phyloP scores from a whole-genome alignment of 2,113 vertebrate genomes.

The Apus apus region DNA sequence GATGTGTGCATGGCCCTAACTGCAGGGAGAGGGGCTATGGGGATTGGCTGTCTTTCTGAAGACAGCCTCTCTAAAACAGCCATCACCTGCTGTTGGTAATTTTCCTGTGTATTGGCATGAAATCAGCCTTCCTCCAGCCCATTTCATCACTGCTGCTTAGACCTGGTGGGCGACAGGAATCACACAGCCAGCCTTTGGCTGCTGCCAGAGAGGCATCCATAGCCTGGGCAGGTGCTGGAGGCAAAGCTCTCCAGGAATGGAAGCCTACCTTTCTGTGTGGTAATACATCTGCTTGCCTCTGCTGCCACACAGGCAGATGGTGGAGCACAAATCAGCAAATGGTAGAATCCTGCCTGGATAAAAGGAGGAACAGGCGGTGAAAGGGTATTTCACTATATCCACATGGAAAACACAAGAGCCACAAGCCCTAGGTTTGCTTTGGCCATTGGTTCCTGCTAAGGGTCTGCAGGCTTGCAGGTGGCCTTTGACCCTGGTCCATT shows the following conservation, averaged over 20 bases:
- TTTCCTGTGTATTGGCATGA: background rate
- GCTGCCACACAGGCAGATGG: background rate
- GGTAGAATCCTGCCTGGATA: background rate
- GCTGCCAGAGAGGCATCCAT: background rate
- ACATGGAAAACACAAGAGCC: fast-evolving
- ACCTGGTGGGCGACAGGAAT: background rate
- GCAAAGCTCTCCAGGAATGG: background rate
- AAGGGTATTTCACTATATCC: background rate
- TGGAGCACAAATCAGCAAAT: background rate
- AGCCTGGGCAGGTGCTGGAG: background rate
- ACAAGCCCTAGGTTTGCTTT: background rate
- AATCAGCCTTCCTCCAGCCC: background rate
- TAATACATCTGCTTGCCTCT: background rate
- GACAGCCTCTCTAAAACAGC: background rate
- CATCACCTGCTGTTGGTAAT: background rate
- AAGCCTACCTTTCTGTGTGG: background rate
- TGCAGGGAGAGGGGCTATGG: background rate
- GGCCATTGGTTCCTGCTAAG: background rate
- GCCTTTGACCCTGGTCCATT: conserved; percentile 6
- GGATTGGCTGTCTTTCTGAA: background rate
- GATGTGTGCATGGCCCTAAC: fast-evolving
- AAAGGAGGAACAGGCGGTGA: background rate
- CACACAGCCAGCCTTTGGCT: background rate
- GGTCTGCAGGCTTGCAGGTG: background rate
- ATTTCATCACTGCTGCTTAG: background rate